Percentiles rank a stretch among this genome's conserved stretches.
These are phyloP conservation scores for Actinernus sp. DNA, from an alignment of 92 coral and sea anemone species.

Conservation along the genomic window DNA sequence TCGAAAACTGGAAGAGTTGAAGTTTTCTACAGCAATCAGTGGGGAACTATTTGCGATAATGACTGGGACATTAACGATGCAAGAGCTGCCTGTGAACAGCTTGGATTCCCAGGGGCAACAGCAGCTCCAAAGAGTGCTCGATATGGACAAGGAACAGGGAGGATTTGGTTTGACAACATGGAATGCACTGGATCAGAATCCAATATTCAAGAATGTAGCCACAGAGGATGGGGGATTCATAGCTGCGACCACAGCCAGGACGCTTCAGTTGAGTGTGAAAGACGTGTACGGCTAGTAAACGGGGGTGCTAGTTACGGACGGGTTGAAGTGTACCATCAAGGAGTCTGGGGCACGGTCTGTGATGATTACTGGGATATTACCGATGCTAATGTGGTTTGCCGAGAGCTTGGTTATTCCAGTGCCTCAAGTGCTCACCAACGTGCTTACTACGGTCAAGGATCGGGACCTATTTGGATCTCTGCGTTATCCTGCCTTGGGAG, in stretches of 20 bases:
- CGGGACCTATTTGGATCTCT: slow-evolving; percentile 25
- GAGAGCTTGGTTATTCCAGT: slow-evolving; percentile 13
- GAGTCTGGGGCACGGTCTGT: slow-evolving; percentile 5
- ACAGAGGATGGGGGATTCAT: slow-evolving; percentile 24
- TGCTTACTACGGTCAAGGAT: slow-evolving; percentile 26
- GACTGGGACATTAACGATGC: slow-evolving; percentile 30
- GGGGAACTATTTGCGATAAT: slow-evolving; percentile 49
- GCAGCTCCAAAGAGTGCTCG: slow-evolving; percentile 1
- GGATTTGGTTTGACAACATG: slow-evolving; percentile 37
- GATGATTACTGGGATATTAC: background rate
- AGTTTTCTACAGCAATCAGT: background rate
- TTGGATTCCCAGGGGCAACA: slow-evolving; percentile 27
- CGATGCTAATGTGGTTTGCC: slow-evolving; percentile 6
- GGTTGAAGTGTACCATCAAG: slow-evolving; percentile 25
- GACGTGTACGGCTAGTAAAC: slow-evolving; percentile 21
- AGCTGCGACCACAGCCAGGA: slow-evolving; percentile 28
- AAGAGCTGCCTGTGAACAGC: slow-evolving; percentile 27
- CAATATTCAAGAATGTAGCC: slow-evolving; percentile 15
- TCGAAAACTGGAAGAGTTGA: slow-evolving; percentile 26
- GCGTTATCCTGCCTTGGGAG: slow-evolving; percentile 12
- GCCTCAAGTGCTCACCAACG: background rate
- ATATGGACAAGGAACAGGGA: slow-evolving; percentile 30
- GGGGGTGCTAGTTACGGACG: slow-evolving; percentile 54
- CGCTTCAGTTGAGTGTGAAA: slow-evolving; percentile 25
- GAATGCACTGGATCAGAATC: slow-evolving; percentile 19